Evolutionary conservation across 2,113 vertebrate genomes (phyloP).

Genomic region (Glareola pratincola): DNA sequence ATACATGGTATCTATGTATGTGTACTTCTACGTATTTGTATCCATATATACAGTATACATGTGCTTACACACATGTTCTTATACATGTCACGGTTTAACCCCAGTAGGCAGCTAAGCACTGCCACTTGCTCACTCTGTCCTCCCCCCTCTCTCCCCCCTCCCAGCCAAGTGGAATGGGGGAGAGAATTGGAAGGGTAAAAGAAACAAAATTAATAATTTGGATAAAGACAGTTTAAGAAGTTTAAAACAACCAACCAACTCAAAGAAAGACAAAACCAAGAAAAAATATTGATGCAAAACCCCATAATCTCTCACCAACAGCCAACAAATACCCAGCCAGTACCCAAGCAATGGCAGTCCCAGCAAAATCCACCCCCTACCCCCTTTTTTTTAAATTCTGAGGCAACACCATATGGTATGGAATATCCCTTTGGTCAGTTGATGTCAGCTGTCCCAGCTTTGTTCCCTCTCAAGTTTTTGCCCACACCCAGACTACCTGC

Average conservation of each 20-base stretch:
- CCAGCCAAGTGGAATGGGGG: not conserved
- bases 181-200: not conserved
- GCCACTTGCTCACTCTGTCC: not conserved
- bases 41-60: not conserved
- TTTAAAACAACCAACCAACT: not conserved
- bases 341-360: not conserved
- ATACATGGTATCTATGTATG: not conserved
- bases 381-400: not conserved
- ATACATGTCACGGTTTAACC: not conserved
- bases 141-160: accelerated
- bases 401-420: not conserved
- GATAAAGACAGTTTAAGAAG: not conserved
- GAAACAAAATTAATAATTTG: not conserved
- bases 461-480: not conserved
- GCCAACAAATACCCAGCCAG: not conserved
- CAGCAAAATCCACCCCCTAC: not conserved
- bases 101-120: not conserved
- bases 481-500: not conserved
- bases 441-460: not conserved
- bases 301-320: not conserved
- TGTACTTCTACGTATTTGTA: not conserved
- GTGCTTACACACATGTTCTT: not conserved
- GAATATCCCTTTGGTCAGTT: not conserved
- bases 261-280: not conserved
- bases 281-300: not conserved